Percentiles rank a stretch among this genome's conserved stretches.
These are phyloP conservation scores for Mylabris sibirica DNA, from an alignment of 2,888 invertebrate species.

Conservation along the genomic window DNA sequence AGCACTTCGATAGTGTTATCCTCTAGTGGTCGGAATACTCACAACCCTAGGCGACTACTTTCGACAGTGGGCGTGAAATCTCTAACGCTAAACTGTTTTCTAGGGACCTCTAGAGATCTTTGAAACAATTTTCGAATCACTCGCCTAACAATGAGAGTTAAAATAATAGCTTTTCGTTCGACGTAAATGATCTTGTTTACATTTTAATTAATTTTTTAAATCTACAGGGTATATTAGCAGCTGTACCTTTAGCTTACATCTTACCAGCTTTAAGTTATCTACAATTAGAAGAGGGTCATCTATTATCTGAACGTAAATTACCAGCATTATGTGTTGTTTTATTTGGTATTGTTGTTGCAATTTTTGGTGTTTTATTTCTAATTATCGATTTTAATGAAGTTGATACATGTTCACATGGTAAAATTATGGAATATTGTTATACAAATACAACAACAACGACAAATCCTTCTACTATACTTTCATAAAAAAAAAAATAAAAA, in stretches of 20 bases:
- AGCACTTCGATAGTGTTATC: no score
- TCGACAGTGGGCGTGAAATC: no score
- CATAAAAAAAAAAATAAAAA: conserved; percentile 2
- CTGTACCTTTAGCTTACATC: conserved; percentile 83
- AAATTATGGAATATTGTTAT: conserved; percentile 68
- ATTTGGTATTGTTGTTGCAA: conserved; percentile 72
- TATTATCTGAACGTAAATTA: conserved; percentile 72
- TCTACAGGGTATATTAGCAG: conserved; percentile 77
- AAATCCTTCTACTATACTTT: neutral
- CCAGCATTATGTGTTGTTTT: conserved; percentile 74
- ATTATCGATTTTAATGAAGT: conserved; percentile 64
- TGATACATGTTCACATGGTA: conserved; percentile 72
- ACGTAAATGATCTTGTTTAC: no score
- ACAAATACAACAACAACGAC: conserved; percentile 26
- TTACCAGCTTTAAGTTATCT: conserved; percentile 82
- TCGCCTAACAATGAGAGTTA: no score
- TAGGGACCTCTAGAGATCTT: no score
- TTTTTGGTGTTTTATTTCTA: conserved; percentile 68
- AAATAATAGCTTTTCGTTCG: no score
- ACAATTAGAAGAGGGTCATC: conserved; percentile 74
- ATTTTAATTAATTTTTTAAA: no score
- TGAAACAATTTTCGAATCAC: no score
- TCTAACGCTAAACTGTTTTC: no score
- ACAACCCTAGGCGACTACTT: no score
- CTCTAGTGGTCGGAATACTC: no score